Percentiles rank a stretch among this genome's conserved stretches.
Evolutionary conservation across 2,888 invertebrate genomes (phyloP).

Genomic region (Caenorhabditis japonica): DNA sequence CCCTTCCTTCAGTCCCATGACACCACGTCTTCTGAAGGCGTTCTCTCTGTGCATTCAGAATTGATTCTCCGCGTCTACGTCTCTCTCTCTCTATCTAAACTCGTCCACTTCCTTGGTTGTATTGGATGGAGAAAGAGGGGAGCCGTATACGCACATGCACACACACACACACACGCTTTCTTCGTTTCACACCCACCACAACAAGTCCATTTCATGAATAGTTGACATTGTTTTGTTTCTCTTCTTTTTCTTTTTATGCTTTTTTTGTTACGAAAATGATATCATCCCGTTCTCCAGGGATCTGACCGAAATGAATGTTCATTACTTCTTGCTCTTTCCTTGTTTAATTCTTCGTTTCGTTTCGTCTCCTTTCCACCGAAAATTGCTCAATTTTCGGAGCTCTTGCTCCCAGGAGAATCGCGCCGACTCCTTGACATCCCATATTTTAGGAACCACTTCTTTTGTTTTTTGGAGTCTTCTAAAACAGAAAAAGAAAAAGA

Average conservation of each 20-base stretch:
- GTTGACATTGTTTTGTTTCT: slow-evolving; percentile 26
- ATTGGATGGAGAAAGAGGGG: too few species aligned
- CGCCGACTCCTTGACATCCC: slow-evolving; percentile 2
- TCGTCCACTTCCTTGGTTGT: slow-evolving; percentile 16
- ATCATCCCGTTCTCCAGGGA: too few species aligned
- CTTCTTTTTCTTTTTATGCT: too few species aligned
- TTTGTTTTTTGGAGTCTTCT: background rate
- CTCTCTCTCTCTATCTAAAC: background rate
- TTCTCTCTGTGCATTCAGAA: slow-evolving; percentile 5
- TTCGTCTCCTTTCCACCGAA: background rate
- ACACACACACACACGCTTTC: slow-evolving; percentile 1
- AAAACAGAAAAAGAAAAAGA: too few species aligned
- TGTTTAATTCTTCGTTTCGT: slow-evolving; percentile 14
- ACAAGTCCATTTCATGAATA: slow-evolving; percentile 33
- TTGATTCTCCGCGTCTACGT: slow-evolving; percentile 10
- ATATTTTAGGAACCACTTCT: background rate
- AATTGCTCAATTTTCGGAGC: slow-evolving; percentile 14
- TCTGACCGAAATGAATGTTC: slow-evolving; percentile 2
- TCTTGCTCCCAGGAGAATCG: background rate
- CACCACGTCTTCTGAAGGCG: too few species aligned
- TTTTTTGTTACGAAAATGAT: too few species aligned
- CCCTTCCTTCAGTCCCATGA: too few species aligned
- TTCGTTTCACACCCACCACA: slow-evolving; percentile 5
- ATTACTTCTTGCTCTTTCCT: slow-evolving; percentile 8
- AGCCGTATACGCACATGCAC: background rate